These are phyloP conservation scores for Copsychus sechellarum DNA, from an alignment of 2,113 vertebrate genomes.

Conservation along the genomic window DNA sequence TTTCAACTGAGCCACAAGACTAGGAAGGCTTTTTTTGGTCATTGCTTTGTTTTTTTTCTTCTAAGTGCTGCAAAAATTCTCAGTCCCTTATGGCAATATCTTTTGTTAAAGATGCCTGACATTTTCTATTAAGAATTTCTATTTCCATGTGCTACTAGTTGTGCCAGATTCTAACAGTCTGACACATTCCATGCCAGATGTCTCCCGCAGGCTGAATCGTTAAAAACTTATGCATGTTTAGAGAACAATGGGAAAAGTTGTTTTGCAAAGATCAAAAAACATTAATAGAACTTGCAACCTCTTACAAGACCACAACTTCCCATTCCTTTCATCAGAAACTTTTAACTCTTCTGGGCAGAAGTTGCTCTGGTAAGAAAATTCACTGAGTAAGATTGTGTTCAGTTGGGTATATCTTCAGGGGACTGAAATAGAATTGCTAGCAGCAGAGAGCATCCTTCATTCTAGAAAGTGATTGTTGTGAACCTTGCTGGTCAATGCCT, in stretches of 20 bases:
- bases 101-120: slow-evolving; percentile 10
- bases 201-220: neutral
- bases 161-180: neutral
- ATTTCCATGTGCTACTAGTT: slow-evolving; percentile 12
- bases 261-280: neutral
- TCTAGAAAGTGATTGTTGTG: neutral
- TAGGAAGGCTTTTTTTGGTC: neutral
- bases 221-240: neutral
- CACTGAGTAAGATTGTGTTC: neutral
- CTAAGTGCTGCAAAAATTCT: neutral
- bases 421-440: neutral
- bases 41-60: neutral
- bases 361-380: neutral
- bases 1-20: neutral
- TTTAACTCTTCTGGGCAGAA: neutral
- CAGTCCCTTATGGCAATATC: neutral
- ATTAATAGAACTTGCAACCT: neutral
- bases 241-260: slow-evolving; percentile 42
- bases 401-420: neutral
- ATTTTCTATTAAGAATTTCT: slow-evolving; percentile 2
- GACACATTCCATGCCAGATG: neutral
- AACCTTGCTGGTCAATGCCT: neutral
- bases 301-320: neutral
- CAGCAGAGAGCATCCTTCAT: neutral
- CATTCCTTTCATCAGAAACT: neutral